Conservation (phyloP, 2,797 vertebrate genomes). For the Buphagus erythrorhynchus region DNA sequence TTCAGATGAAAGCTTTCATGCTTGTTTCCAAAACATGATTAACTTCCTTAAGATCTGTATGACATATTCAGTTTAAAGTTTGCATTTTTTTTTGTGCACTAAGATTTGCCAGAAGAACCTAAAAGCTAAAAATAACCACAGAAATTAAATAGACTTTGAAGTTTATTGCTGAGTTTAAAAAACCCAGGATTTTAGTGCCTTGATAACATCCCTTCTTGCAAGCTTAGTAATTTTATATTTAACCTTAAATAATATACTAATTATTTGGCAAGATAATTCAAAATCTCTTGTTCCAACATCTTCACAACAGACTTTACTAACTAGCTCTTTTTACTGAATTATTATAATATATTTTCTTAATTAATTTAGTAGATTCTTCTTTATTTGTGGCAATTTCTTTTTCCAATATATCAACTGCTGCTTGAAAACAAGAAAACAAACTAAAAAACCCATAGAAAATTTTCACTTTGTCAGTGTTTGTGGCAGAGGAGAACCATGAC, state of each 20-base stretch:
- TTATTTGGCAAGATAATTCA: neutral
- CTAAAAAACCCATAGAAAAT: neutral
- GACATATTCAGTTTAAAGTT: constrained; percentile 22
- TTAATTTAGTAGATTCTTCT: neutral
- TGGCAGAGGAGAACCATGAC: neutral
- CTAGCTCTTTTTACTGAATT: neutral
- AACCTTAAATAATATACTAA: neutral
- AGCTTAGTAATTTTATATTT: neutral
- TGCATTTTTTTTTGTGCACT: neutral
- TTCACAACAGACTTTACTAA: neutral
- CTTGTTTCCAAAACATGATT: neutral
- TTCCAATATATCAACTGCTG: neutral
- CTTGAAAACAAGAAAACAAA: neutral
- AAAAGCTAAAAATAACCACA: neutral
- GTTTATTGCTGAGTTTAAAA: neutral
- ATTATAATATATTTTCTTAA: neutral
- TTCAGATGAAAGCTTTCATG: constrained; percentile 20
- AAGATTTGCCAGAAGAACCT: neutral
- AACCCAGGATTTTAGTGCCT: neutral
- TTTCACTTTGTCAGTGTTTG: neutral
- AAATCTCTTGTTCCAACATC: neutral
- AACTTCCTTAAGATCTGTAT: neutral
- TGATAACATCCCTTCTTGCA: neutral
- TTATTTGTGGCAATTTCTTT: neutral
- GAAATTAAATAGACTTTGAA: neutral